Percentiles rank a stretch among this genome's conserved stretches.
These are phyloP conservation scores for Cantharis rufa DNA, from an alignment of 2,888 invertebrate species.

Conservation along the genomic window DNA sequence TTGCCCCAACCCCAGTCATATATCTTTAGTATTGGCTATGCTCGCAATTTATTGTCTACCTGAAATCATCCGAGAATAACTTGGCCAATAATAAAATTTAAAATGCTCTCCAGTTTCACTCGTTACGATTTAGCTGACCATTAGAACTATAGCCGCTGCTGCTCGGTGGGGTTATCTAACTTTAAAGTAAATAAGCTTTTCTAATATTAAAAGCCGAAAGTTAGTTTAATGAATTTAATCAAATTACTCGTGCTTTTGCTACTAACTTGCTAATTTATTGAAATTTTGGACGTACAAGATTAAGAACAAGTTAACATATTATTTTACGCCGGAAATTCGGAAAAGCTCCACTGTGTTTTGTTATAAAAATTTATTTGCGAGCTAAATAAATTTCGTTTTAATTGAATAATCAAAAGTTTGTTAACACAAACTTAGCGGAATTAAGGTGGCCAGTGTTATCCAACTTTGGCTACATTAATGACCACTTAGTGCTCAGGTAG, in stretches of 20 bases:
- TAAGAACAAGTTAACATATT: background rate
- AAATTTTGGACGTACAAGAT: background rate
- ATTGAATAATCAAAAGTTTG: background rate
- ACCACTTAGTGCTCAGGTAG: background rate
- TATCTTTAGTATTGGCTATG: constrained; percentile 44
- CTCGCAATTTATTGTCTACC: constrained; percentile 44
- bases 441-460: background rate
- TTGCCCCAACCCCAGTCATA: constrained; percentile 42
- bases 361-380: background rate
- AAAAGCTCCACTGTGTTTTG: background rate
- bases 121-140: background rate
- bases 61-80: constrained; percentile 37
- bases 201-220: constrained; percentile 3
- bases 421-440: background rate
- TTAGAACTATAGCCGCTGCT: background rate
- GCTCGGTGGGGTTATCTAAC: background rate
- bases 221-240: background rate
- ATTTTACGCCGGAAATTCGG: background rate
- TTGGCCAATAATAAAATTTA: constrained; percentile 14
- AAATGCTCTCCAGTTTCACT: background rate
- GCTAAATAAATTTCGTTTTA: background rate
- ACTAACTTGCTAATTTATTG: background rate
- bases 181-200: constrained; percentile 4
- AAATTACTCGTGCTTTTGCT: background rate
- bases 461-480: background rate